Evolutionary conservation across 2,113 vertebrate species (phyloP).

Genomic region (Hypanus sabinus): DNA sequence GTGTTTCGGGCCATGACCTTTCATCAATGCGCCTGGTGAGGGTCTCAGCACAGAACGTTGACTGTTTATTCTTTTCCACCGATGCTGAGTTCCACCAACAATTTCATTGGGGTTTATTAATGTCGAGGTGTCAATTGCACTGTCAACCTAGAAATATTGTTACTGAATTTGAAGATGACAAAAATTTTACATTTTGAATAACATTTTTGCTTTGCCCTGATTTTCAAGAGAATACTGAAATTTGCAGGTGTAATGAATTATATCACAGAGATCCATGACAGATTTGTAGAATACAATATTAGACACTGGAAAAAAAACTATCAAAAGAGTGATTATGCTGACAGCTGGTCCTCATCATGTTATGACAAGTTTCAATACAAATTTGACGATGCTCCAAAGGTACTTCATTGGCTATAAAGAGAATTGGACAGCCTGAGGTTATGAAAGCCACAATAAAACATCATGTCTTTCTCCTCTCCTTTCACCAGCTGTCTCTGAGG

Average conservation of each 20-base stretch:
- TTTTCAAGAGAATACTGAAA: neutral
- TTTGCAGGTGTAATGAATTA: neutral
- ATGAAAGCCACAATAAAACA: neutral
- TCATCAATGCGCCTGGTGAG: too few species aligned
- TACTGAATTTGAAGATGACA: neutral
- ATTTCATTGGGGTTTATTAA: neutral
- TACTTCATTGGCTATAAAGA: neutral
- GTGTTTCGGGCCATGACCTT: too few species aligned
- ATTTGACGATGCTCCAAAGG: neutral
- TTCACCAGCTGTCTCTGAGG: neutral
- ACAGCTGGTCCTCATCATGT: neutral
- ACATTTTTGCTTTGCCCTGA: neutral
- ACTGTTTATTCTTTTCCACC: too few species aligned
- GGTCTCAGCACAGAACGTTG: too few species aligned
- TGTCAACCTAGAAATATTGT: neutral
- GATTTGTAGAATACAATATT: neutral
- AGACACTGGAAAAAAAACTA: neutral
- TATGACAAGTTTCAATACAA: neutral
- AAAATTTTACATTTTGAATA: neutral
- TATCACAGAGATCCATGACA: neutral
- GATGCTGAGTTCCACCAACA: neutral
- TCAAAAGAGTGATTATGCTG: neutral
- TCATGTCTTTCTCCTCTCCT: neutral
- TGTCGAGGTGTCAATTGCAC: neutral
- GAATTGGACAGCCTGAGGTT: neutral